Percentiles rank a stretch among this genome's conserved stretches.
These are phyloP conservation scores for Phrynocephalus guinanensis DNA, from an alignment of 2,797 vertebrate genomes.

Conservation along the genomic window DNA sequence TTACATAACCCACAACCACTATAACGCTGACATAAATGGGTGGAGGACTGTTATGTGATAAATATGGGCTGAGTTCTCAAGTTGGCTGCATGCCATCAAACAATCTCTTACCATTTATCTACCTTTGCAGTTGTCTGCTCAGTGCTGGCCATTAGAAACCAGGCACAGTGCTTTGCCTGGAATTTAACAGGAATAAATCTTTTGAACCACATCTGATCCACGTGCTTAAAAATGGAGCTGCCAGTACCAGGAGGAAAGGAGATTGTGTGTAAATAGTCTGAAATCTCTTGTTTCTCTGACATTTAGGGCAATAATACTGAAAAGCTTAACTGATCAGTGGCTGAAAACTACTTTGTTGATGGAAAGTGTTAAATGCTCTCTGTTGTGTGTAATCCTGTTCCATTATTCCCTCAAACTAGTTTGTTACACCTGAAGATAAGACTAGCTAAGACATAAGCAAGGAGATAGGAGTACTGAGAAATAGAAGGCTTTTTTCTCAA, in stretches of 20 bases:
- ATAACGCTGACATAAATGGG: neutral
- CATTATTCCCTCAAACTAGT: neutral
- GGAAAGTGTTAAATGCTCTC: neutral
- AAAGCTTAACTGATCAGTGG: conserved; percentile 8
- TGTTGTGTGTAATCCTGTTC: neutral
- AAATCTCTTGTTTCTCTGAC: conserved; percentile 8
- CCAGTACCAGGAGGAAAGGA: neutral
- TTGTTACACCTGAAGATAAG: conserved; percentile 17
- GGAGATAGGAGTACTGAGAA: neutral
- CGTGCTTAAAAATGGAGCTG: neutral
- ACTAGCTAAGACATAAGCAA: neutral
- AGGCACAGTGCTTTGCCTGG: neutral
- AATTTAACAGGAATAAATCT: neutral
- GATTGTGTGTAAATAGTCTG: neutral
- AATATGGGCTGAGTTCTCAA: neutral
- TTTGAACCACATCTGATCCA: neutral
- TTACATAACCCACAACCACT: neutral
- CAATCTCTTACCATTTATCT: neutral
- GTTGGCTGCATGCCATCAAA: neutral
- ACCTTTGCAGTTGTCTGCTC: neutral
- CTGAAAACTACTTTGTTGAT: neutral
- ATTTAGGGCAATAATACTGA: conserved; percentile 6
- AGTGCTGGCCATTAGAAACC: neutral
- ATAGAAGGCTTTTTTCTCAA: conserved; percentile 31
- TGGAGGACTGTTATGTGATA: neutral